These are phyloP conservation scores for Acanthococcus lagerstroemiae DNA, from an alignment of 2,888 invertebrate genomes.

Conservation along the genomic window DNA sequence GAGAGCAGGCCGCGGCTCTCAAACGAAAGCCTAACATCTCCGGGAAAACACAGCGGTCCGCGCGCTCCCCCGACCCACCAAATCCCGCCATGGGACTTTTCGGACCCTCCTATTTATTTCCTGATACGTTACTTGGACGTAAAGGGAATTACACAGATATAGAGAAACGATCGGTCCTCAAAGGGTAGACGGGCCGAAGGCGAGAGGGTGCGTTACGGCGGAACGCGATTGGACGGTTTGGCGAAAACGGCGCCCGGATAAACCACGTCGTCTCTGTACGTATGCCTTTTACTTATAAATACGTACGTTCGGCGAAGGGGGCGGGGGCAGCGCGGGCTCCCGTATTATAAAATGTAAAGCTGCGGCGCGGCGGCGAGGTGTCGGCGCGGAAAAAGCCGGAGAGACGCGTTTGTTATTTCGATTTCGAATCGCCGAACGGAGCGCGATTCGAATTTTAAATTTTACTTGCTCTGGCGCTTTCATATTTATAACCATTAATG, in stretches of 20 bases:
- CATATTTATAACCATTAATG: slow-evolving; percentile 26
- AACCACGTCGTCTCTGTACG: no score
- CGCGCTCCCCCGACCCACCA: background rate
- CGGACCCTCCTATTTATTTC: slow-evolving; percentile 25
- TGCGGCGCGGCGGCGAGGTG: background rate
- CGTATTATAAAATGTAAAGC: background rate
- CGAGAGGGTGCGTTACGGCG: slow-evolving; percentile 5
- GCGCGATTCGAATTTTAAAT: background rate
- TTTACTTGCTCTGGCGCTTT: slow-evolving; percentile 7
- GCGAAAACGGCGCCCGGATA: background rate
- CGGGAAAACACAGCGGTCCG: slow-evolving; percentile 7
- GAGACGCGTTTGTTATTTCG: no score
- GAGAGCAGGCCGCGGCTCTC: background rate
- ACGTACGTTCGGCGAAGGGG: background rate
- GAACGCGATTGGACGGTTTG: slow-evolving; percentile 8
- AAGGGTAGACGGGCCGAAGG: slow-evolving; percentile 9
- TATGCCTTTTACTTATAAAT: background rate
- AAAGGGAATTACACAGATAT: slow-evolving; percentile 24
- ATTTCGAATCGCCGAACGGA: background rate
- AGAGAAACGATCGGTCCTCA: slow-evolving; percentile 25
- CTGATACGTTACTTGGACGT: slow-evolving; percentile 23
- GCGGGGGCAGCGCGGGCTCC: background rate
- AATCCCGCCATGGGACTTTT: slow-evolving; percentile 24
- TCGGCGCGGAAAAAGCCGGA: background rate
- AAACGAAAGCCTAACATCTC: slow-evolving; percentile 21